phyloP scores from a whole-genome alignment of 2,888 invertebrate species.

The Pasiphila rectangulata region DNA sequence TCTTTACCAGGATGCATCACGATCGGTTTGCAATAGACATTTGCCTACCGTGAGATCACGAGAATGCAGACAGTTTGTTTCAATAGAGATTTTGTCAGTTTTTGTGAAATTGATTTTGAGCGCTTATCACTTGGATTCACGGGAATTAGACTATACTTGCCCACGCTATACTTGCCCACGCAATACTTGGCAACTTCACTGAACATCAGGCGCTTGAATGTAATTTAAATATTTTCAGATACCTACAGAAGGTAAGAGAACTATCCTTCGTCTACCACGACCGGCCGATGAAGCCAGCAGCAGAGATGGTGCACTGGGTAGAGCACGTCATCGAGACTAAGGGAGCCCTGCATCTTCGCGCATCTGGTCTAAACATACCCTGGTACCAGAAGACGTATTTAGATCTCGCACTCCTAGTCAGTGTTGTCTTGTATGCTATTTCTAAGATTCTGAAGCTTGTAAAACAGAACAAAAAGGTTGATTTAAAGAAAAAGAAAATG shows the following conservation, averaged over 20 bases:
- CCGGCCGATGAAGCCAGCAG: slow-evolving; percentile 41
- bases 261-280: slow-evolving; percentile 48
- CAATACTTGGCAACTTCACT: too few species aligned
- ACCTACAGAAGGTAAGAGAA: slow-evolving; percentile 39
- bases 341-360: slow-evolving; percentile 49
- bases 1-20: too few species aligned
- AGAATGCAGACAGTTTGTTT: too few species aligned
- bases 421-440: slow-evolving; percentile 5
- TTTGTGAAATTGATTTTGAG: too few species aligned
- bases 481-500: neutral
- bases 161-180: too few species aligned
- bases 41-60: too few species aligned
- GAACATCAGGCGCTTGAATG: too few species aligned
- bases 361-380: slow-evolving; percentile 43
- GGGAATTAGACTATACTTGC: too few species aligned
- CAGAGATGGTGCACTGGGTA: slow-evolving; percentile 48
- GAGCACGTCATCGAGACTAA: slow-evolving; percentile 45
- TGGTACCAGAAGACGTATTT: slow-evolving; percentile 52
- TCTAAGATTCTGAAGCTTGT: slow-evolving; percentile 2
- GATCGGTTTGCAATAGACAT: too few species aligned
- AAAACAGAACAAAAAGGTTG: neutral
- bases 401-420: slow-evolving; percentile 32
- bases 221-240: slow-evolving; percentile 40
- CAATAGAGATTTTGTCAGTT: too few species aligned
- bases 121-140: too few species aligned